These are phyloP conservation scores for Thermophis baileyi DNA, from an alignment of 2,113 vertebrate genomes.

Conservation along the genomic window DNA sequence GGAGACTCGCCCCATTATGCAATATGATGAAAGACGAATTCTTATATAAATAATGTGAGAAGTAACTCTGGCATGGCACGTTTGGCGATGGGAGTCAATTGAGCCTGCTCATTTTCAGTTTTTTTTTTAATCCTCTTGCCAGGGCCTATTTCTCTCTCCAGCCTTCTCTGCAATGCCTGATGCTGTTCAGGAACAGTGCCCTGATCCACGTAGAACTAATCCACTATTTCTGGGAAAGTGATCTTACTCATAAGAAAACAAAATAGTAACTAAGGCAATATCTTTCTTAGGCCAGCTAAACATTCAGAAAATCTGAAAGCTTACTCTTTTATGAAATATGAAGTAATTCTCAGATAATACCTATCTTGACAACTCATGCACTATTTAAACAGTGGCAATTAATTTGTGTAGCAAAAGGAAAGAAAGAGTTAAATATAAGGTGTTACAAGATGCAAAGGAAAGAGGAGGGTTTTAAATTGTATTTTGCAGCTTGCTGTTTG, in stretches of 20 bases:
- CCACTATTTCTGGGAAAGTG: not conserved
- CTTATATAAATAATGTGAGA: slow-evolving; percentile 34
- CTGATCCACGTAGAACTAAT: not conserved
- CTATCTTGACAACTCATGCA: not conserved
- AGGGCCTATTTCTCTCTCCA: not conserved
- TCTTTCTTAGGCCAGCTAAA: not conserved
- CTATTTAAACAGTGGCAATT: not conserved
- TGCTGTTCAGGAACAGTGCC: not conserved
- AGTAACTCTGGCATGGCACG: slow-evolving; percentile 19
- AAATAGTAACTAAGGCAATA: not conserved
- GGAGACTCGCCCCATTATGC: slow-evolving; percentile 33
- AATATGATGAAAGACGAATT: slow-evolving; percentile 2
- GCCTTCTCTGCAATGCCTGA: not conserved
- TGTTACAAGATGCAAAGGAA: not conserved
- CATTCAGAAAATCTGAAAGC: not conserved
- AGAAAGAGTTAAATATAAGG: not conserved
- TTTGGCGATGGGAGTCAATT: not conserved
- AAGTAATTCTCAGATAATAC: not conserved
- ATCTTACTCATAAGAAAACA: not conserved
- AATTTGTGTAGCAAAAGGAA: not conserved
- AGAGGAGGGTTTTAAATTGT: not conserved
- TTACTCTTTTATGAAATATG: not conserved
- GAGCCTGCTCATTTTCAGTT: slow-evolving; percentile 22
- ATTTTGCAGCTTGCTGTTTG: not conserved
- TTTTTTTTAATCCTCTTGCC: not conserved